Conservation (phyloP, 2,113 vertebrate species). For the Vidua macroura region DNA sequence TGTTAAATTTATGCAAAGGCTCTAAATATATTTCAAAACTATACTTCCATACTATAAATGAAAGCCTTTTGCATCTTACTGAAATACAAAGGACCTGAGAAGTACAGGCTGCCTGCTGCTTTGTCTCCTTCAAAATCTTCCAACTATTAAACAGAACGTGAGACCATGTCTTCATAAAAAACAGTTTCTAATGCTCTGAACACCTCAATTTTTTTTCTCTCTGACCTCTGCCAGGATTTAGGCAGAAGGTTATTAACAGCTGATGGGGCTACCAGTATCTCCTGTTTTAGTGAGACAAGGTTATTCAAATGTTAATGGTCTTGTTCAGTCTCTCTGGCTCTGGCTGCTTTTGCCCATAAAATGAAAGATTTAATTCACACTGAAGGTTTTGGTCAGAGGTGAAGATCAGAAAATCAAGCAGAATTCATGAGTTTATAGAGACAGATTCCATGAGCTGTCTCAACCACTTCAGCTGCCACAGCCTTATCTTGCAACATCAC, state of each 20-base stretch:
- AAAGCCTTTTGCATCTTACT: background rate
- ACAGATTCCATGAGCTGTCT: background rate
- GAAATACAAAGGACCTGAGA: background rate
- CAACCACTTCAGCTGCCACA: background rate
- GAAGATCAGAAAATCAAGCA: conserved; percentile 31
- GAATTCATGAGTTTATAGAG: background rate
- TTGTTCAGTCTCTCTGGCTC: background rate
- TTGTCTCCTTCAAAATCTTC: background rate
- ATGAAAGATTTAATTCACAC: background rate
- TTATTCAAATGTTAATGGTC: conserved; percentile 37
- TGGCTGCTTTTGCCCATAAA: background rate
- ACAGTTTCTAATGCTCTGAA: background rate
- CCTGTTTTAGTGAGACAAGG: conserved; percentile 1
- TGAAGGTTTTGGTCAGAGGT: conserved; percentile 16
- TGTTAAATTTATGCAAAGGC: background rate
- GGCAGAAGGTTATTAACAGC: background rate
- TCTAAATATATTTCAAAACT: background rate
- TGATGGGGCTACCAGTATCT: background rate
- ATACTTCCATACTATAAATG: background rate
- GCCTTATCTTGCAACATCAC: background rate
- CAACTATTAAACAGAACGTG: background rate
- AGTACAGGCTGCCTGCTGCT: background rate
- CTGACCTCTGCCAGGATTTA: background rate
- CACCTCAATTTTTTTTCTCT: background rate
- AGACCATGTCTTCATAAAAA: background rate